Conservation (phyloP, 2,888 invertebrate species). For the Andrena bicolor region DNA sequence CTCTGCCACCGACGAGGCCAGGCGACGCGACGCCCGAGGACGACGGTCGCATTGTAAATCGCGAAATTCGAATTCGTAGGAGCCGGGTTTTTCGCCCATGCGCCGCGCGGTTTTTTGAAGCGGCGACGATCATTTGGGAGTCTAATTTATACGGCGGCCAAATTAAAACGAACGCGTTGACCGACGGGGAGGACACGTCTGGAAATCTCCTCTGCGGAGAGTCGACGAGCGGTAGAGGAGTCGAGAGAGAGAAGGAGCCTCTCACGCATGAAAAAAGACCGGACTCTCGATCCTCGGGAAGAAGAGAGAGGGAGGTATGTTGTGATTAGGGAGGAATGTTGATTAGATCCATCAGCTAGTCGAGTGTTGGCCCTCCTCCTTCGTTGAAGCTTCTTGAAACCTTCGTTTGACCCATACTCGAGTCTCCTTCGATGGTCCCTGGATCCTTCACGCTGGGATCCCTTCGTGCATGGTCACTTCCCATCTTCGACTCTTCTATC, state of each 20-base stretch:
- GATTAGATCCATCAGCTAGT: constrained; percentile 84
- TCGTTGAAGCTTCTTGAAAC: constrained; percentile 71
- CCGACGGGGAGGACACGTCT: constrained; percentile 53
- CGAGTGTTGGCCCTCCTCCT: constrained; percentile 70
- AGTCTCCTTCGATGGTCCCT: constrained; percentile 37
- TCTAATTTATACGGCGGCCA: constrained; percentile 81
- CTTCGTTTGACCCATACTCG: constrained; percentile 70
- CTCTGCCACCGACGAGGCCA: not conserved
- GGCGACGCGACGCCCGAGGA: not conserved
- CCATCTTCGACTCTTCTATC: no score
- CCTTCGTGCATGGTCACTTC: not conserved
- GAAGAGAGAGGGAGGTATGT: constrained; percentile 70
- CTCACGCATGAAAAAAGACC: constrained; percentile 60
- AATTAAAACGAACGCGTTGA: constrained; percentile 79
- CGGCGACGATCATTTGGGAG: constrained; percentile 78
- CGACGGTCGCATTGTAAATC: constrained; percentile 29
- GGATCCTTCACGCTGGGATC: constrained; percentile 9
- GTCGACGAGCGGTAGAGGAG: constrained; percentile 38
- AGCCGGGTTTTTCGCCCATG: constrained; percentile 55
- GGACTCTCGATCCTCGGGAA: constrained; percentile 25
- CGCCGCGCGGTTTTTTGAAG: constrained; percentile 56
- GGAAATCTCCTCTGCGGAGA: constrained; percentile 64
- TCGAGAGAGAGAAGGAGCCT: constrained; percentile 56
- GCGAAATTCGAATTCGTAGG: constrained; percentile 44
- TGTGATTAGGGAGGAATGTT: constrained; percentile 85